These are phyloP conservation scores for Mesoligia furuncula DNA, from an alignment of 2,888 invertebrate species.

Conservation along the genomic window DNA sequence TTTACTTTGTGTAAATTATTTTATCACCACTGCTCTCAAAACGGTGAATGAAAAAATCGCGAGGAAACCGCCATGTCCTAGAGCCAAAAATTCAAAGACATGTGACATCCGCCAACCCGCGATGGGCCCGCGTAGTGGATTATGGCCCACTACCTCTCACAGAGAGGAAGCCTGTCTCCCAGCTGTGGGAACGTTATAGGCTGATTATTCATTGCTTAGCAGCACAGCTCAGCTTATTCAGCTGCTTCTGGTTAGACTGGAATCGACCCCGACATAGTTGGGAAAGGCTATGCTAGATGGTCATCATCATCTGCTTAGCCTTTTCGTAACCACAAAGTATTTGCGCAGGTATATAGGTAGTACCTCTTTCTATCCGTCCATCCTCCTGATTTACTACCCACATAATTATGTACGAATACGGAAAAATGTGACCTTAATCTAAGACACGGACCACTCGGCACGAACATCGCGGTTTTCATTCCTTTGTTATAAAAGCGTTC, in stretches of 20 bases:
- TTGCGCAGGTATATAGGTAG: not conserved
- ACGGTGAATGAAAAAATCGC: no score
- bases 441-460: constrained; percentile 21
- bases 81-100: no score
- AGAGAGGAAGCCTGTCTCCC: no score
- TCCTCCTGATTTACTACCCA: constrained; percentile 20
- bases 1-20: no score
- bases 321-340: not conserved
- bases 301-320: no score
- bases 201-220: not conserved
- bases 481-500: constrained; percentile 6
- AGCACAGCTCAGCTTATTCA: not conserved
- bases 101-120: no score
- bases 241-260: not conserved
- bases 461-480: constrained; percentile 30
- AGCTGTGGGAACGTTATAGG: no score
- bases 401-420: not conserved
- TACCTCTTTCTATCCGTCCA: not conserved
- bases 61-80: no score
- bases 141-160: no score
- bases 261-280: not conserved
- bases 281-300: not conserved
- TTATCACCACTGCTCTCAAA: no score
- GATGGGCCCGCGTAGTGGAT: no score
- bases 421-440: constrained; percentile 43